A percentile compares a stretch with the other conserved stretches of the same genome.
Evolutionary conservation across 2,797 vertebrate genomes (phyloP).

Genomic region (Esox lucius): DNA sequence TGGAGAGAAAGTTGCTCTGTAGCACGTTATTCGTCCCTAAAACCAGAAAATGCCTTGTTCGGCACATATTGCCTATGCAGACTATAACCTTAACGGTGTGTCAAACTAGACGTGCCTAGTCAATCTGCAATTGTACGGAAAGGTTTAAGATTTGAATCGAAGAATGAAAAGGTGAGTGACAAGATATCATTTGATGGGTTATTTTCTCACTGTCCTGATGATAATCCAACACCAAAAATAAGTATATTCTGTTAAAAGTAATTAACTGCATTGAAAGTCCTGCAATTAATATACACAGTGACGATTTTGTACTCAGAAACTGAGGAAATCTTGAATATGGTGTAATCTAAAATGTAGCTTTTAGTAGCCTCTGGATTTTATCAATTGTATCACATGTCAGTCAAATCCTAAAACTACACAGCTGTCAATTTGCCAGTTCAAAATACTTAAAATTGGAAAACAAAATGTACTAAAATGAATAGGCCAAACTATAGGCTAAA

Average conservation of each 20-base stretch:
- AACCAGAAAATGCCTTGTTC: background rate
- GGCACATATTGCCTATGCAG: background rate
- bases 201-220: background rate
- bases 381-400: background rate
- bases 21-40: background rate
- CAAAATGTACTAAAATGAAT: background rate
- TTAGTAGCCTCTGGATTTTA: background rate
- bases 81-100: background rate
- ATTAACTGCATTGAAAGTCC: background rate
- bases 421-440: background rate
- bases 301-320: background rate
- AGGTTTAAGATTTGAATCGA: background rate
- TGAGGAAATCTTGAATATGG: background rate
- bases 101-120: background rate
- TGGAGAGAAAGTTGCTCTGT: constrained; percentile 8
- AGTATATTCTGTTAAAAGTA: background rate
- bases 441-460: background rate
- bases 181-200: background rate
- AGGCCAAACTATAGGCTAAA: background rate
- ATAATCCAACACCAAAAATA: background rate
- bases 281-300: background rate
- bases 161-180: background rate
- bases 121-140: background rate
- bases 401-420: background rate
- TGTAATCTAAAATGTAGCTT: background rate